phyloP scores from a whole-genome alignment of 2,888 invertebrate species.

The Amphiduros pacificus region DNA sequence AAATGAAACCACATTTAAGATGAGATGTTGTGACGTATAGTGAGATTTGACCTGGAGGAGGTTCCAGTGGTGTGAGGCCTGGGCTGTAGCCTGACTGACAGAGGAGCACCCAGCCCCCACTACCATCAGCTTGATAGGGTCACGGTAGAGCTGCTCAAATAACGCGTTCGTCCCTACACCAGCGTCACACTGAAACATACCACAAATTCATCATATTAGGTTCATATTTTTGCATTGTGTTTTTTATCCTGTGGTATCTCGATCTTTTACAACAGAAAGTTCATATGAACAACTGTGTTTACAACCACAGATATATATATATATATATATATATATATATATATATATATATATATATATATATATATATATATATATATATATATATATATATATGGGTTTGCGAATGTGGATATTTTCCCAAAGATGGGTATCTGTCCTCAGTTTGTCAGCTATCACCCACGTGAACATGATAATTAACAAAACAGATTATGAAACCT shows the following conservation, averaged over 20 bases:
- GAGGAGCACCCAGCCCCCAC: constrained; percentile 42
- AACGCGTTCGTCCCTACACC: constrained; percentile 37
- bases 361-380: background rate
- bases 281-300: background rate
- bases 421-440: too few relatives aligned
- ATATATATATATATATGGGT: background rate
- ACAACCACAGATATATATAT: background rate
- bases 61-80: constrained; percentile 43
- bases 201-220: background rate
- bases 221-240: too few relatives aligned
- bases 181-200: constrained; percentile 33
- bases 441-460: too few relatives aligned
- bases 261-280: too few relatives aligned
- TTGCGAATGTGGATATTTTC: too few relatives aligned
- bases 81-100: constrained; percentile 40
- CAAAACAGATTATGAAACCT: too few relatives aligned
- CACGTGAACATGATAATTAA: too few relatives aligned
- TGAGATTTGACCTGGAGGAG: constrained; percentile 40
- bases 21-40: too few relatives aligned
- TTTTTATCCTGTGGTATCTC: too few relatives aligned
- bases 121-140: constrained; percentile 36
- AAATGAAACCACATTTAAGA: too few relatives aligned
- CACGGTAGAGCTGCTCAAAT: constrained; percentile 34
- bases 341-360: constrained; percentile 2
- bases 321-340: background rate